Evolutionary conservation across 2,888 invertebrate genomes (phyloP).

Genomic region (Tiliacea aurago): DNA sequence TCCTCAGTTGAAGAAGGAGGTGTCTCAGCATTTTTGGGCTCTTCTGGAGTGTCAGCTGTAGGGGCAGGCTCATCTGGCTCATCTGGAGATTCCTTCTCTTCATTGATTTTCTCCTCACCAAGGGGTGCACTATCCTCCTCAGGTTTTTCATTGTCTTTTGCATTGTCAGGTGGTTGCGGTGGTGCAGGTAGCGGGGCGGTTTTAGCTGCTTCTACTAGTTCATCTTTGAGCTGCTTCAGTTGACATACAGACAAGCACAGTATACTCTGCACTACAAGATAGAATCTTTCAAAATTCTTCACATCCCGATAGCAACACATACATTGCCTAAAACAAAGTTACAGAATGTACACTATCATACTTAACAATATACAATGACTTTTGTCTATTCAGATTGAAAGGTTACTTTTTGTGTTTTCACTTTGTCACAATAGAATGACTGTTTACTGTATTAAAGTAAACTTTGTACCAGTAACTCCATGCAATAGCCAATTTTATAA

Average conservation of each 20-base stretch:
- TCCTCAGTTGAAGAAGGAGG: conserved; percentile 74
- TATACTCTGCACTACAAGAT: conserved; percentile 96
- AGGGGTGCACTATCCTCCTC: conserved; percentile 68
- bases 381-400: conserved; percentile 31
- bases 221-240: conserved; percentile 93
- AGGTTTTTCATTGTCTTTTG: conserved; percentile 75
- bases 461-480: conserved; percentile 5
- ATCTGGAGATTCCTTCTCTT: conserved; percentile 70
- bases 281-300: conserved; percentile 97
- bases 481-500: conserved; percentile 2
- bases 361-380: conserved; percentile 34
- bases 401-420: conserved; percentile 47
- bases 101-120: conserved; percentile 74
- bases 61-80: conserved; percentile 72
- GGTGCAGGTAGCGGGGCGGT: conserved; percentile 64
- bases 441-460: conserved; percentile 10
- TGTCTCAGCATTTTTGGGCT: conserved; percentile 71
- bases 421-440: conserved; percentile 27
- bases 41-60: conserved; percentile 73
- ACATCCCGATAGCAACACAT: conserved; percentile 98
- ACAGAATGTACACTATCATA: conserved; percentile 39
- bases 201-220: conserved; percentile 86
- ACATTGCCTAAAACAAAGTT: conserved; percentile 94
- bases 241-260: conserved; percentile 96
- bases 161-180: conserved; percentile 70